Evolutionary conservation across 2,113 vertebrate species (phyloP).

Genomic region (Trachemys scripta): DNA sequence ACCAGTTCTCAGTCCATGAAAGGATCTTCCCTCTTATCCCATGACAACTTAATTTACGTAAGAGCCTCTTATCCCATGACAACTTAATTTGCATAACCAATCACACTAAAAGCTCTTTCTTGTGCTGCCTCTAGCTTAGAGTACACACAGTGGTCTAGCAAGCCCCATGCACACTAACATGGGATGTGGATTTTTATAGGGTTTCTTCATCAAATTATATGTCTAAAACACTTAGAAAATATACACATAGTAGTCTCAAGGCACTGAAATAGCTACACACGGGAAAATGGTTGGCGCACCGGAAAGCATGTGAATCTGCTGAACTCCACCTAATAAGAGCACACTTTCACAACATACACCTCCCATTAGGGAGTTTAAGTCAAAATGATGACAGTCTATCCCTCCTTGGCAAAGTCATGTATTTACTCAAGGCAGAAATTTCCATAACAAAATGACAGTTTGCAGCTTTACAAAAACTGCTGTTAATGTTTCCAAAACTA

Average conservation of each 20-base stretch:
- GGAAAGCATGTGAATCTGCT: background rate
- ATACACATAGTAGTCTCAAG: background rate
- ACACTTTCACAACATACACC: accelerated
- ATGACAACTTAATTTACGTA: too few species aligned
- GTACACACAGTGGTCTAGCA: background rate
- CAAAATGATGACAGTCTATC: background rate
- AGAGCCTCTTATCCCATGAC: too few species aligned
- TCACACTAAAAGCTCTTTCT: background rate
- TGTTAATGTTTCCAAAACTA: background rate
- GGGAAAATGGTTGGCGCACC: background rate
- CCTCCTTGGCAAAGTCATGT: background rate
- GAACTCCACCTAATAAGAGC: background rate
- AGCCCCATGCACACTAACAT: background rate
- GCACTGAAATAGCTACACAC: background rate
- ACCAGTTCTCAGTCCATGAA: too few species aligned
- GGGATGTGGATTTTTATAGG: accelerated
- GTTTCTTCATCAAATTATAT: background rate
- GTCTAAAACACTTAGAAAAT: background rate
- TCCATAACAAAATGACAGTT: background rate
- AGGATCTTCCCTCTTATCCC: too few species aligned
- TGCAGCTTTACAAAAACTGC: accelerated
- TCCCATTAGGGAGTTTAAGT: background rate
- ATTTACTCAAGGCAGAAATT: background rate
- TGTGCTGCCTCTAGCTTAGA: background rate
- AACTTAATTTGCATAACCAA: too few species aligned